Evolutionary conservation across 2,797 vertebrate species (phyloP).

Genomic region (Echiichthys vipera): DNA sequence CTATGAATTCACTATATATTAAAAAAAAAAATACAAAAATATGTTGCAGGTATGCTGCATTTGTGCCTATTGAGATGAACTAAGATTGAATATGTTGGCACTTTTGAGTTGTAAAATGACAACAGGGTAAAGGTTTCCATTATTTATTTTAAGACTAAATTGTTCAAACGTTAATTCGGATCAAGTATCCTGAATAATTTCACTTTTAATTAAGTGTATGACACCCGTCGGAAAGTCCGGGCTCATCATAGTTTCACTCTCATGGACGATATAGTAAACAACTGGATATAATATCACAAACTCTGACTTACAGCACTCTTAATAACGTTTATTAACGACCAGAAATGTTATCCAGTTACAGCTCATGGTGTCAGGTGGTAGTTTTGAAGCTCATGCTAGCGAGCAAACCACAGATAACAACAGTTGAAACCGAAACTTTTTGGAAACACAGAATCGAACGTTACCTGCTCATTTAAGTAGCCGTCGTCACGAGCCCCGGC

Average conservation of each 20-base stretch:
- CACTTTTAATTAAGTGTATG: background rate
- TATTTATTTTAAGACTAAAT: background rate
- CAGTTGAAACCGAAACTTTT: constrained; percentile 63
- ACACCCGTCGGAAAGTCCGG: constrained; percentile 32
- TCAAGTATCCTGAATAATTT: background rate
- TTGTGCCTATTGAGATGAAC: no score
- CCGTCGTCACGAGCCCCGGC: background rate
- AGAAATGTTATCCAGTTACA: rapidly evolving
- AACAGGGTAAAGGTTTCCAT: background rate
- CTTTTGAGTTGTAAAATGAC: background rate
- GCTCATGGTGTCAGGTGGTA: background rate
- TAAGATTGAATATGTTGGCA: no score
- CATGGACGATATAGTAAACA: background rate
- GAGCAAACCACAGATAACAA: background rate
- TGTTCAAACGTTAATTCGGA: background rate
- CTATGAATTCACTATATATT: no score
- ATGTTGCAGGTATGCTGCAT: no score
- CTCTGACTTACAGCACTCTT: rapidly evolving
- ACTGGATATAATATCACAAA: background rate
- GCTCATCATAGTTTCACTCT: constrained; percentile 13
- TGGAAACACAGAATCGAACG: background rate
- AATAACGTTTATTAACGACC: rapidly evolving
- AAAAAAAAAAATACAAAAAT: no score
- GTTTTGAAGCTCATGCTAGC: background rate
- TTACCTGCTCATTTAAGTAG: background rate